Base-by-base conservation (phyloP, 2,888 invertebrate species). In the Campoletis raptor region DNA sequence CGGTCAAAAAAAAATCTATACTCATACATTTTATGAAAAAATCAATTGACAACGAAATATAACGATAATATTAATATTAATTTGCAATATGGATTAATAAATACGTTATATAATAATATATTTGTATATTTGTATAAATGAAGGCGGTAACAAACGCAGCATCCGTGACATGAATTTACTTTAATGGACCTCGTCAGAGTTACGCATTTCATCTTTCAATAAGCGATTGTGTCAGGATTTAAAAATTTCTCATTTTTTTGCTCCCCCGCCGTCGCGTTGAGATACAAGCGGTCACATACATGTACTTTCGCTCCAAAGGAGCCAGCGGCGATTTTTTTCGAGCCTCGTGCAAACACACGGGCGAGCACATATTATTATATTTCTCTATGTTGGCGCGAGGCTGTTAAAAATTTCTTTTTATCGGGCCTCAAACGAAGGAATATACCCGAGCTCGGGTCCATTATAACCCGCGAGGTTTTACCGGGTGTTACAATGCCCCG, bases 181-280 rank as follows among this genome's bases (percentile, higher is more conserved):
- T 84, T 79, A 81, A 84, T 79, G 73, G 83, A 83, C 78, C 83
- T 85, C 80, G 83, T 81, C 81, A 77, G 80, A 85, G 85, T 86
- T 81, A 83, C 84, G 86, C 81, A 69, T 84, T 81, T 86, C 81
- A 64, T 70, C 54, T 86, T 86, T 86, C 84, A 81, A 84, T 79
- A 66, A 86, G 86, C 84, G 81, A 84, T 84, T 74, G 81, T 78
- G 86, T 81, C 83, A 54, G 73, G 77, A 85, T 66, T 48, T 36
- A 72, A 72, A 86, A 83, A 81, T 78, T 76, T 84, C 73, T 78
- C 81, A 78, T 86, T 83, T 81, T n/a, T 80, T 73, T 74, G 48
- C 57, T 30, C 21, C 36, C 12, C 18, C 30, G 42, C 0, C 66
- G 40, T 18, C 45, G n/a, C 45, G n/a, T 61, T 36, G 61, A 61